phyloP scores from a whole-genome alignment of 2,797 vertebrate species.

The Muscicapa comitata region DNA sequence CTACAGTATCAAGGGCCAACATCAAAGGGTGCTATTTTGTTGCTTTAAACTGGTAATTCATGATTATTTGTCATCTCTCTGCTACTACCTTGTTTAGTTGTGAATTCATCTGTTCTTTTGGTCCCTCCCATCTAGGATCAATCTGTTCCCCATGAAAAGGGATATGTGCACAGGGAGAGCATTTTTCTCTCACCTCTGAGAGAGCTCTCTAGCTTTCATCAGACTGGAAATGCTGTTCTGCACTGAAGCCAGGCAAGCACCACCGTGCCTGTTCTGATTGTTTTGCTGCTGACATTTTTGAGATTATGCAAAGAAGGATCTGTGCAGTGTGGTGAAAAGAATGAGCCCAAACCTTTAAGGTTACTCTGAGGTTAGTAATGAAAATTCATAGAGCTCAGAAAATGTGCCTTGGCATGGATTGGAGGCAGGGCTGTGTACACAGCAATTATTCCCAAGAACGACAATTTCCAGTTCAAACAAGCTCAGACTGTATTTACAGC shows the following conservation, averaged over 20 bases:
- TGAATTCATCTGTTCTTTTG: not conserved
- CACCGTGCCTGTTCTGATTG: not conserved
- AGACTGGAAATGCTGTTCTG: not conserved
- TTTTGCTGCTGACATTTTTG: not conserved
- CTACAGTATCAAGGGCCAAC: not conserved
- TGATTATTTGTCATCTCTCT: not conserved
- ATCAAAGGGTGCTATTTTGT: not conserved
- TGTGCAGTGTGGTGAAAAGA: not conserved
- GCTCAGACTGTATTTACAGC: not conserved
- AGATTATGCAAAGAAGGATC: not conserved
- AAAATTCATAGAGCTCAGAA: not conserved
- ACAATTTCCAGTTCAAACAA: slow-evolving; percentile 45
- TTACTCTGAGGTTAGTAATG: not conserved
- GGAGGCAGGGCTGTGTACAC: not conserved
- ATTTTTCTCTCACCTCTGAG: not conserved
- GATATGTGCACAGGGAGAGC: not conserved
- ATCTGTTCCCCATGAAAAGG: not conserved
- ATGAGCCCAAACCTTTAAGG: not conserved
- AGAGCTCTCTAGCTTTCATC: not conserved
- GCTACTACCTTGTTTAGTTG: not conserved
- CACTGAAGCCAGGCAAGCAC: not conserved
- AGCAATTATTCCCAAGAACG: not conserved
- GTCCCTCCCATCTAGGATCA: not conserved
- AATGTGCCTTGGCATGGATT: not conserved
- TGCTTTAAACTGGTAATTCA: not conserved